Evolutionary conservation across 2,888 invertebrate species (phyloP).

Genomic region (Ariolimax columbianus): DNA sequence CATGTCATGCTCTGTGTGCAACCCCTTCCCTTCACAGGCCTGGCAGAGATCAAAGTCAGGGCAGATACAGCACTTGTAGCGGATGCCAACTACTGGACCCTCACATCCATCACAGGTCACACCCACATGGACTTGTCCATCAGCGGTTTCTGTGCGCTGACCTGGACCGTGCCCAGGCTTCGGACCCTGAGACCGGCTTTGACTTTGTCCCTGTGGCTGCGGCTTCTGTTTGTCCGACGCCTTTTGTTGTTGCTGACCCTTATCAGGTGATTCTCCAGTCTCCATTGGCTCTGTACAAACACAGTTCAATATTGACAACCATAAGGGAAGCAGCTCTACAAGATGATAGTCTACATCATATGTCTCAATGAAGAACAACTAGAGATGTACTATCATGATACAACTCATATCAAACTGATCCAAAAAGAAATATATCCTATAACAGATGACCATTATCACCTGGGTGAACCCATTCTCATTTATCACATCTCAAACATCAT

Average conservation of each 20-base stretch:
- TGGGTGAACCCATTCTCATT: not conserved
- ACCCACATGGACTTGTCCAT: conserved; percentile 80
- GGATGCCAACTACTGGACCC: conserved; percentile 84
- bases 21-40: conserved; percentile 84
- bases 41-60: conserved; percentile 89
- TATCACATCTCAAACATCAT: not conserved
- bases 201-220: conserved; percentile 16
- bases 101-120: conserved; percentile 88
- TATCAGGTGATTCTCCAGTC: conserved; percentile 7
- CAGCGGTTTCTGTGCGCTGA: not conserved
- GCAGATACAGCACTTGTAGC: conserved; percentile 91
- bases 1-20: conserved; percentile 89
- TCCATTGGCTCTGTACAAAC: conserved; percentile 22
- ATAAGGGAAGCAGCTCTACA: too few species aligned
- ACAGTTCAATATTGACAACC: too few species aligned
- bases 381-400: too few species aligned
- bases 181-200: conserved; percentile 22
- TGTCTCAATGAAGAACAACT: too few species aligned
- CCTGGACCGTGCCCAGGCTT: not conserved
- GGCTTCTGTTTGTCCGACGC: conserved; percentile 9
- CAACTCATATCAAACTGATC: too few species aligned
- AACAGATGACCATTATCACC: too few species aligned
- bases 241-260: conserved; percentile 24
- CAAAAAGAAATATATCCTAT: too few species aligned
- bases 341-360: too few species aligned